A percentile compares a stretch with the other conserved stretches of the same genome.
Evolutionary conservation across 2,888 invertebrate genomes (phyloP).

Genomic region (Spodoptera exigua): DNA sequence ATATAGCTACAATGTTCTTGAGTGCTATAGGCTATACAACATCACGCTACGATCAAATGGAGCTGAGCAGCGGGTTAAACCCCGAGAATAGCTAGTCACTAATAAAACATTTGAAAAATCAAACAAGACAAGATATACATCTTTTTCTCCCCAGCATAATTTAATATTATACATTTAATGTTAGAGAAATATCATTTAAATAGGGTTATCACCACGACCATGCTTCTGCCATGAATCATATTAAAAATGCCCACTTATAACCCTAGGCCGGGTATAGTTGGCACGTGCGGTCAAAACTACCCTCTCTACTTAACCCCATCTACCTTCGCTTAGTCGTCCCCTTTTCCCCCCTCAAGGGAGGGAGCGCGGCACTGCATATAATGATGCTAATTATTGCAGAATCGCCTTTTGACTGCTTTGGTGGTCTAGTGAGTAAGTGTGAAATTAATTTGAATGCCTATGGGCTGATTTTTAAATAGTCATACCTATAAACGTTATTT

Average conservation of each 20-base stretch:
- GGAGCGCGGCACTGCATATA: conserved; percentile 39
- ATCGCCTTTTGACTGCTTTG: conserved; percentile 28
- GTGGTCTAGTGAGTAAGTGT: conserved; percentile 20
- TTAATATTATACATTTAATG: too few species aligned
- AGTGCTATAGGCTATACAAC: too few species aligned
- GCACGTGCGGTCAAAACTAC: conserved; percentile 44
- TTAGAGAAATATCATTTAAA: background rate
- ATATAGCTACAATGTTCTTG: too few species aligned
- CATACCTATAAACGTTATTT: too few species aligned
- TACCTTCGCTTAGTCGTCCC: conserved; percentile 14
- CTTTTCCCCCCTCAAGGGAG: conserved; percentile 23
- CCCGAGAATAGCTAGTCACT: too few species aligned
- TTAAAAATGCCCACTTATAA: conserved; percentile 21
- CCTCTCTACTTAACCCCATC: conserved; percentile 37
- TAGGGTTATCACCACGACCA: background rate
- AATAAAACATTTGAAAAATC: too few species aligned
- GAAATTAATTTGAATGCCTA: background rate
- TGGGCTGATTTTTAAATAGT: too few species aligned
- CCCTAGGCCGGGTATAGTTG: conserved; percentile 40
- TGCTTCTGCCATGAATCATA: conserved; percentile 39
- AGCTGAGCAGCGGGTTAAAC: too few species aligned
- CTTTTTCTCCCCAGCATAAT: too few species aligned
- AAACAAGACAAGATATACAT: too few species aligned
- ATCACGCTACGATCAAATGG: too few species aligned
- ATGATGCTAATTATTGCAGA: conserved; percentile 52